phyloP scores from a whole-genome alignment of 2,797 vertebrate genomes.

The Protonibea diacanthus region DNA sequence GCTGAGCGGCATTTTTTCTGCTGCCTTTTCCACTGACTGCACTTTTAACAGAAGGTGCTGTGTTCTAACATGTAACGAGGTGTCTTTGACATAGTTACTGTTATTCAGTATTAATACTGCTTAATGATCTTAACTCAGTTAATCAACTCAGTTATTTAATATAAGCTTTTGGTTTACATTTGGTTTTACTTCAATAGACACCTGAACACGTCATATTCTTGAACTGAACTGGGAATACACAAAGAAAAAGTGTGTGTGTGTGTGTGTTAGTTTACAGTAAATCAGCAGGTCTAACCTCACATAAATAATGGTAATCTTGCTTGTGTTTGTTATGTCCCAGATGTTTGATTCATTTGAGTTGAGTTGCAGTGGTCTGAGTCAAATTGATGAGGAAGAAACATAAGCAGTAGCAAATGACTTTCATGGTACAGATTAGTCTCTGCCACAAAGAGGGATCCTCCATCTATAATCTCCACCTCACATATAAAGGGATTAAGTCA shows the following conservation, averaged over 20 bases:
- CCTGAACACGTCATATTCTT: neutral
- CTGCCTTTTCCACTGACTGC: neutral
- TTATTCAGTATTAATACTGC: too few relatives aligned
- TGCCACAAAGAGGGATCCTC: neutral
- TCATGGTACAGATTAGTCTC: neutral
- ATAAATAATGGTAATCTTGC: neutral
- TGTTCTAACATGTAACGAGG: neutral
- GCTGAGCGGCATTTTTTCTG: neutral
- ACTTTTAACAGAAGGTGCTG: neutral
- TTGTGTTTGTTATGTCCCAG: neutral
- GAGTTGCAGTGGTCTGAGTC: slow-evolving; percentile 30
- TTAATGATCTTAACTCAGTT: neutral
- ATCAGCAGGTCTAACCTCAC: neutral
- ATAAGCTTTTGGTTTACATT: neutral
- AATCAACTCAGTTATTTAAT: neutral
- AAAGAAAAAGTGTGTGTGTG: neutral
- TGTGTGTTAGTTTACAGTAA: neutral
- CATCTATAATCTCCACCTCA: neutral
- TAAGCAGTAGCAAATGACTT: slow-evolving; percentile 45
- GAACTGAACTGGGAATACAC: neutral
- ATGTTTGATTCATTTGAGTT: slow-evolving; percentile 51
- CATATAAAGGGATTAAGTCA: neutral
- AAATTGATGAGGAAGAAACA: slow-evolving; percentile 48
- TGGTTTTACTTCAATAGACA: neutral
- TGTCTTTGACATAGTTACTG: neutral